phyloP scores from a whole-genome alignment of 2,888 invertebrate species.

The Copidosoma aretas region DNA sequence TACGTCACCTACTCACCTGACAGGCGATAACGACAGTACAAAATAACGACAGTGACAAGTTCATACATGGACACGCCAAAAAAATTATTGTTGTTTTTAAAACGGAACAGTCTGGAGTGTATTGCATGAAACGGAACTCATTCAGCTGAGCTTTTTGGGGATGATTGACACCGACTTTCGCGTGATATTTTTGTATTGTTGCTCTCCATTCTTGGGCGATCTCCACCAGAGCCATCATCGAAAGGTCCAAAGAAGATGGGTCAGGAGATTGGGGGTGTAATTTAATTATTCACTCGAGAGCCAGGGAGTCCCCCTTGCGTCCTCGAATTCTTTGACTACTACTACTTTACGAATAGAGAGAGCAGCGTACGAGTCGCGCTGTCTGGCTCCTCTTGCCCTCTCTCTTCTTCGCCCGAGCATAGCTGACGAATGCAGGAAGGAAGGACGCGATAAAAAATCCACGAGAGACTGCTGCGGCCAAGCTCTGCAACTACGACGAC shows the following conservation, averaged over 20 bases:
- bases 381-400: slow-evolving; percentile 31
- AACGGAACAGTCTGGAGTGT: no score
- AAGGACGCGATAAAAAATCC: slow-evolving; percentile 41
- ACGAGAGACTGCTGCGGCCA: slow-evolving; percentile 31
- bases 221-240: slow-evolving; percentile 5
- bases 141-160: no score
- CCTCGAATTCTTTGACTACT: neutral
- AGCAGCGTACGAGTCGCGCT: slow-evolving; percentile 13
- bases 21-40: no score
- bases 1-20: no score
- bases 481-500: slow-evolving; percentile 13
- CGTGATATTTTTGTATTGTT: no score
- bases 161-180: no score
- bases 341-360: neutral
- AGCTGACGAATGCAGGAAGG: slow-evolving; percentile 42
- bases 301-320: slow-evolving; percentile 13
- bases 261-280: slow-evolving; percentile 21
- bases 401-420: neutral
- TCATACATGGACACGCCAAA: no score
- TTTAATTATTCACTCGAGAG: slow-evolving; percentile 40
- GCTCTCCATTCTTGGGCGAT: slow-evolving; percentile 19
- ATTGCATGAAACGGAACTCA: no score
- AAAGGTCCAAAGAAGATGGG: slow-evolving; percentile 20
- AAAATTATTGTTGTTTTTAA: no score
- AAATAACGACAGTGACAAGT: no score